A percentile compares a stretch with the other conserved stretches of the same genome.
Evolutionary conservation across 92 coral and sea anemone species (phyloP).

Genomic region (Bergia puertoricense): DNA sequence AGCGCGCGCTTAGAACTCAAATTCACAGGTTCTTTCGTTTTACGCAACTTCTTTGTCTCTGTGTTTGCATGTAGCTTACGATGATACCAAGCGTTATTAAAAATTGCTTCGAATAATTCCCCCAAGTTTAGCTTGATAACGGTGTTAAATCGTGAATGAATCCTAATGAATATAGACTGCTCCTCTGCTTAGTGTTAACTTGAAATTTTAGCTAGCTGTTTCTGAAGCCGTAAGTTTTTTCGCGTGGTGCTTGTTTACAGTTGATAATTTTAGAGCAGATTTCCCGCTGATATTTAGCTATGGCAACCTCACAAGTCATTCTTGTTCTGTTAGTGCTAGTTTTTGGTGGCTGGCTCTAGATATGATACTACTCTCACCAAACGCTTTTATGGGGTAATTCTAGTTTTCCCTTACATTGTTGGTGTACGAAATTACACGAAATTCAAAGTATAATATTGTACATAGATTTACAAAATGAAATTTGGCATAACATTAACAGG

Average conservation of each 20-base stretch:
- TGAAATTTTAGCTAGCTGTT: not conserved
- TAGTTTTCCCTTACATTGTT: not conserved
- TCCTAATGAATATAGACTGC: not conserved
- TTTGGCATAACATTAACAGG: slow-evolving; percentile 9
- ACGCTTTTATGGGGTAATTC: not conserved
- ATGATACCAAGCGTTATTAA: not conserved
- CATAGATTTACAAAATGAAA: not conserved
- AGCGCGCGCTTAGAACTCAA: no score
- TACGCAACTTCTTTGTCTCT: not conserved
- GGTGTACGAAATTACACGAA: not conserved
- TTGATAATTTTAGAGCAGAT: not conserved
- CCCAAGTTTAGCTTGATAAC: not conserved
- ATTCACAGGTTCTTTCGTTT: not conserved
- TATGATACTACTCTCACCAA: not conserved
- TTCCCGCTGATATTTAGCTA: slow-evolving; percentile 20
- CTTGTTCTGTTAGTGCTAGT: not conserved
- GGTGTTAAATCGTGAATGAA: not conserved
- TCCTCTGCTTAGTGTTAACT: not conserved
- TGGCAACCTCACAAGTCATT: not conserved
- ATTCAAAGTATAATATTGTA: not conserved
- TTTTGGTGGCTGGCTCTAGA: not conserved
- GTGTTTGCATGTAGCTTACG: not conserved
- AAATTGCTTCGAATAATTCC: not conserved
- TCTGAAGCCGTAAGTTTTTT: not conserved
- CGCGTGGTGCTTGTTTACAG: slow-evolving; percentile 1